Evolutionary conservation across 2,888 invertebrate species (phyloP), one percentile per base, ranked within the genome.

Genomic region (Leucozona laternaria): DNA sequence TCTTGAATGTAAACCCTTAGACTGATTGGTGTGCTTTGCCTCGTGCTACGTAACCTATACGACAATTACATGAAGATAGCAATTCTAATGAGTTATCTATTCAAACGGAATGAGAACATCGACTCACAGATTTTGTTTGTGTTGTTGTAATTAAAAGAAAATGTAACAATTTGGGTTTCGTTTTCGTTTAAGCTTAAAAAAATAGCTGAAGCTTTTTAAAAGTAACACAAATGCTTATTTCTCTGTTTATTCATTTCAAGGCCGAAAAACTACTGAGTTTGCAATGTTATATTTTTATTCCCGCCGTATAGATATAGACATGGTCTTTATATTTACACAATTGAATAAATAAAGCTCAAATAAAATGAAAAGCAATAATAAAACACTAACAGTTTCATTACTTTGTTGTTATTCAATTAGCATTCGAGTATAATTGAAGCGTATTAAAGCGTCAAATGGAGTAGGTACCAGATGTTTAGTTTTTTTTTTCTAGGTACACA

Each of bases 191-290:
- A 22, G 11, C 11, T 48, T n/a, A n/a, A n/a, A 25, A 37, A 70
- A 48, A 50, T 37, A 45, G 13, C 40, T 57, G 37, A 68, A 45
- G 40, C 73, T 50, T 57, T 3, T 55, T 34, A 17, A 20, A 17
- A 64, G 55, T 48, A 73, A 55, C 50, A 66, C 43, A 20, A 66
- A 68, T 1, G n/a, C n/a, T 53, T 53, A 8, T 53, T 53, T 28
- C 25, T 53, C 7, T 53, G 22, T 53, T 25, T 57, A 72, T 71
- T 82, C 11, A 60, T 34, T 58, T 45, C 72, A 82, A 82, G 77
- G 82, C 20, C 50, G 43, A 57, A 64, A 72, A 66, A 64, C 62
- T 81, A 71, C 45, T 64, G 64, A 40, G 28, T 5, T 37, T 25
- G 37, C 20, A 60, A 25, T 43, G 2, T 37, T 40, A 48, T 64